Percentiles rank a stretch among this genome's conserved stretches.
phyloP scores from a whole-genome alignment of 2,888 invertebrate species.

The Orchesellides sinensis region DNA sequence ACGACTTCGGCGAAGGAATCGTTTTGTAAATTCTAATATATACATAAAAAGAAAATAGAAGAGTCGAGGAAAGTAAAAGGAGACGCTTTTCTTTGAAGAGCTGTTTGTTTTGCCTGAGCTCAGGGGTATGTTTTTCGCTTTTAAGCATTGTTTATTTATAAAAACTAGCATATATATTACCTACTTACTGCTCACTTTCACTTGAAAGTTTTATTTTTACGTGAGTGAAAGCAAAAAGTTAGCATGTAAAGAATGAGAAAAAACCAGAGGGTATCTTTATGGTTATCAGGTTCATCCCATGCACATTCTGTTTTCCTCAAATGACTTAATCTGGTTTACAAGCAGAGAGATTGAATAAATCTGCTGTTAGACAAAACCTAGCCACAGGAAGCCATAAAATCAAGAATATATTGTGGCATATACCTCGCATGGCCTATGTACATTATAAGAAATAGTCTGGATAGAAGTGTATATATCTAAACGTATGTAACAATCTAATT shows the following conservation, averaged over 20 bases:
- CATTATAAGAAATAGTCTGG: too few species aligned
- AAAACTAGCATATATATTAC: not conserved
- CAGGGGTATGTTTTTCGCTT: constrained; percentile 44
- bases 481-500: too few species aligned
- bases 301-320: not conserved
- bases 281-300: not conserved
- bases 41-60: constrained; percentile 20
- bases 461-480: too few species aligned
- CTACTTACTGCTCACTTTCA: not conserved
- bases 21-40: constrained; percentile 43
- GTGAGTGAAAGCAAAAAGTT: not conserved
- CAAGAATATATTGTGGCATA: too few species aligned
- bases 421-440: too few species aligned
- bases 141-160: constrained; percentile 21
- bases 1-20: constrained; percentile 21
- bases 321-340: constrained; percentile 6
- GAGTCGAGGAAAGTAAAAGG: not conserved
- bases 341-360: too few species aligned
- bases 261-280: not conserved
- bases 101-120: constrained; percentile 43
- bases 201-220: not conserved
- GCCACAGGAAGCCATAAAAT: too few species aligned
- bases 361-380: too few species aligned
- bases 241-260: not conserved
- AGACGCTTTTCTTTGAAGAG: constrained; percentile 26